Conservation (phyloP, 30 jellyfish, hydroid and myxozoan genomes). For the Cassiopea andromeda region DNA sequence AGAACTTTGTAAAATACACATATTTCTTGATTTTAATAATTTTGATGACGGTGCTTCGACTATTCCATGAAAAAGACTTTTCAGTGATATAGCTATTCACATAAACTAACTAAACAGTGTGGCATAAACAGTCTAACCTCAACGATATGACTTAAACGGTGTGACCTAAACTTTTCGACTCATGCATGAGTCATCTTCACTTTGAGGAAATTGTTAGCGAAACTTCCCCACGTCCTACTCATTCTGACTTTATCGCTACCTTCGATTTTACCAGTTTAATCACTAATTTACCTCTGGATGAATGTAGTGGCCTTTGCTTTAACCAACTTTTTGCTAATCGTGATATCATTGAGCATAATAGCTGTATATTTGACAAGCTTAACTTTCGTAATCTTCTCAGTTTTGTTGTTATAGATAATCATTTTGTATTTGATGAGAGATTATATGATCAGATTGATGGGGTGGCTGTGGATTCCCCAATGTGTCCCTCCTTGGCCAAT, state of each 20-base stretch:
- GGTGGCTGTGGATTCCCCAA: conserved; percentile 39
- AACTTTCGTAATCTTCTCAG: conserved; percentile 15
- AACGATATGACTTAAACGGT: too few species aligned
- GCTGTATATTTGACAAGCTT: conserved; percentile 13
- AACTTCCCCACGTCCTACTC: background rate
- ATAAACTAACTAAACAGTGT: too few species aligned
- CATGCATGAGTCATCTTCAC: too few species aligned
- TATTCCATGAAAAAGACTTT: too few species aligned
- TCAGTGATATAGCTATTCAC: too few species aligned
- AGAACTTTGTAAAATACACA: too few species aligned
- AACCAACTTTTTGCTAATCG: background rate
- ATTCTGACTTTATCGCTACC: conserved; percentile 3
- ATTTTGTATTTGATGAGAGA: conserved; percentile 14
- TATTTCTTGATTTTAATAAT: too few species aligned
- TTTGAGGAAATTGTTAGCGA: background rate
- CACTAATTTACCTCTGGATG: background rate
- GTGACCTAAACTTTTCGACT: too few species aligned
- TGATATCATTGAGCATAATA: background rate
- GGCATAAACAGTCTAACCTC: too few species aligned
- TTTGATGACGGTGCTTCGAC: too few species aligned
- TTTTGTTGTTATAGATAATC: conserved; percentile 35
- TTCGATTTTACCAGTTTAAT: conserved; percentile 20
- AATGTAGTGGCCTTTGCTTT: conserved; percentile 13
- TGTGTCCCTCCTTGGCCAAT: conserved; percentile 23
- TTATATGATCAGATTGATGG: conserved; percentile 35